These are phyloP conservation scores for Anolis apletophallus DNA, from an alignment of 2,797 vertebrate genomes.

Conservation along the genomic window DNA sequence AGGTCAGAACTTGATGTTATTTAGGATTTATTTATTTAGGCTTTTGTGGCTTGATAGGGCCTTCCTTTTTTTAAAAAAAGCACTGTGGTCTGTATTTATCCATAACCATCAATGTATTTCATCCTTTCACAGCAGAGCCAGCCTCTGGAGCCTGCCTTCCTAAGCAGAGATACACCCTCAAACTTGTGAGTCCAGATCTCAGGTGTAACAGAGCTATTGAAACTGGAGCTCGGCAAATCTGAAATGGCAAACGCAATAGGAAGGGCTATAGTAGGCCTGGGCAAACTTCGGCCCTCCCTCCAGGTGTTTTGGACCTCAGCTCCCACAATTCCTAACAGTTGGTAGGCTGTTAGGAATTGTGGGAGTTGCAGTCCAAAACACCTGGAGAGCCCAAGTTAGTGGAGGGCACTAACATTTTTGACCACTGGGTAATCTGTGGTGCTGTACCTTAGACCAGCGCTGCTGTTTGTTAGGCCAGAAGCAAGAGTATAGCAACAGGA, in stretches of 20 bases:
- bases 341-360: too few species aligned
- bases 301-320: too few species aligned
- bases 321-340: too few species aligned
- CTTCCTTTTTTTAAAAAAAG: not conserved
- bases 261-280: too few species aligned
- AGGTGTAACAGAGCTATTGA: conserved; percentile 9
- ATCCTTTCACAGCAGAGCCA: conserved; percentile 65
- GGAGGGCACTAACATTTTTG: not conserved
- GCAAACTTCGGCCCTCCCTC: too few species aligned
- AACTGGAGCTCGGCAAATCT: not conserved
- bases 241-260: not conserved
- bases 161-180: conserved; percentile 82
- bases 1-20: too few species aligned
- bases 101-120: conserved; percentile 59
- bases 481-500: not conserved
- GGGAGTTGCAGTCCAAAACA: too few species aligned
- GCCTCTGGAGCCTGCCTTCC: conserved; percentile 66
- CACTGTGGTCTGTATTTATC: not conserved
- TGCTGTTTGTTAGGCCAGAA: not conserved
- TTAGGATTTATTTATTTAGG: too few species aligned
- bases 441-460: not conserved
- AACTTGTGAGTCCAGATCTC: conserved; percentile 82
- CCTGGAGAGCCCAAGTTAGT: too few species aligned
- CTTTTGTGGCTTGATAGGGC: not conserved
- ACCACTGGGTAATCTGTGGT: not conserved